Conservation (phyloP, 2,797 vertebrate genomes). For the Epinephelus coioides region DNA sequence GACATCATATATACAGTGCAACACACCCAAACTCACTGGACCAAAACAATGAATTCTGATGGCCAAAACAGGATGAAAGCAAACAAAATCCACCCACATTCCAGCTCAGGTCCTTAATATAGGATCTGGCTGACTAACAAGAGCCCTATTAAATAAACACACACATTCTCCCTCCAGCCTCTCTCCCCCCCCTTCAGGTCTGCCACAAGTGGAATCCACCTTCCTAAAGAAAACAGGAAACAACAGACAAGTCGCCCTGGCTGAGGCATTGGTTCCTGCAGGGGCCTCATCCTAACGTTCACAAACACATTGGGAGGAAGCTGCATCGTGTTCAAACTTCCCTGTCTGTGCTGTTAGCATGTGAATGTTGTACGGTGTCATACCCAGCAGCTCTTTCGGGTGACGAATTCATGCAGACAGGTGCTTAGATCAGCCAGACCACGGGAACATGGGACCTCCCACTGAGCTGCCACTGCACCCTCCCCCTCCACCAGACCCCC, state of each 20-base stretch:
- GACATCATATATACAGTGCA: conserved; percentile 1
- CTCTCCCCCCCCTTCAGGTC: conserved; percentile 50
- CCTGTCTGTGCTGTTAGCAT: conserved; percentile 51
- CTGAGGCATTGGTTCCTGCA: conserved; percentile 67
- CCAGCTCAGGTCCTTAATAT: conserved; percentile 69
- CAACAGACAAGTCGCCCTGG: conserved; percentile 60
- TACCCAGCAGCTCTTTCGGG: conserved; percentile 54
- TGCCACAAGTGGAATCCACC: conserved; percentile 67
- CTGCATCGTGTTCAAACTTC: conserved; percentile 52
- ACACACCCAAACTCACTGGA: conserved; percentile 28
- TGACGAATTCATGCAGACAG: conserved; percentile 72
- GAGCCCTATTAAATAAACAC: conserved; percentile 68
- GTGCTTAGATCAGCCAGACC: conserved; percentile 73
- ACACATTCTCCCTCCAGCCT: conserved; percentile 40
- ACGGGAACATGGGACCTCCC: conserved; percentile 60
- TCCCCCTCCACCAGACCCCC: conserved; percentile 8
- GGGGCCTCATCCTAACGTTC: conserved; percentile 56
- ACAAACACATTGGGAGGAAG: conserved; percentile 61
- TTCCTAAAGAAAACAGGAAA: conserved; percentile 75
- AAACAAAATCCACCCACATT: conserved; percentile 73
- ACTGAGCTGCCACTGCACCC: conserved; percentile 47
- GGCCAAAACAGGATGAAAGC: conserved; percentile 62
- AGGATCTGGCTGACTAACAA: conserved; percentile 66
- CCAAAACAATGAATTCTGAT: conserved; percentile 52
- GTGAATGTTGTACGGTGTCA: conserved; percentile 41